A percentile compares a stretch with the other conserved stretches of the same genome.
Evolutionary conservation across 2,888 invertebrate species (phyloP).

Genomic region (Harpalus rubripes): DNA sequence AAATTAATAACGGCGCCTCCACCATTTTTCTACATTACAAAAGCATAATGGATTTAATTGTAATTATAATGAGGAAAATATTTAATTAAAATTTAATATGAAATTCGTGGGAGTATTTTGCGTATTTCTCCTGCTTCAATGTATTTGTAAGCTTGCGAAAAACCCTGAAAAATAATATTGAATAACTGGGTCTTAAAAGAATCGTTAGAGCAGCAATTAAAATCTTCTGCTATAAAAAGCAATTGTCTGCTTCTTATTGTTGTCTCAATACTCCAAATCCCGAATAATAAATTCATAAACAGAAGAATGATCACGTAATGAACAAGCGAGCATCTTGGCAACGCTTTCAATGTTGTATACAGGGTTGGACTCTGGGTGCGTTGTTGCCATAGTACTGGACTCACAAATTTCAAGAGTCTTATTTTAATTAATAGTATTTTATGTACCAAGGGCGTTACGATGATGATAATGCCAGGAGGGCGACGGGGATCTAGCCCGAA

Average conservation of each 20-base stretch:
- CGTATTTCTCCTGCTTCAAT: no score
- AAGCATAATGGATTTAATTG: no score
- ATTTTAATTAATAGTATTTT: constrained; percentile 47
- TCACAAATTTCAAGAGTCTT: background rate
- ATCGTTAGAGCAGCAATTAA: constrained; percentile 27
- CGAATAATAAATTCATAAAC: constrained; percentile 47
- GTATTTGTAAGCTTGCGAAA: background rate
- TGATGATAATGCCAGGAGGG: no score
- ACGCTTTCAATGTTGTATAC: constrained; percentile 7
- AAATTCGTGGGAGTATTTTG: background rate
- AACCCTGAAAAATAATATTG: background rate
- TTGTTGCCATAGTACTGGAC: constrained; percentile 4
- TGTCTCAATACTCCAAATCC: constrained; percentile 38
- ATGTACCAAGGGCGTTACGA: no score
- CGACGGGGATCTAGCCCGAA: no score
- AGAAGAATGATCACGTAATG: constrained; percentile 47
- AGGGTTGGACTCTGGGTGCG: background rate
- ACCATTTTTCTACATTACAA: no score
- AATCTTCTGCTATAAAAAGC: constrained; percentile 13
- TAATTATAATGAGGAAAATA: no score
- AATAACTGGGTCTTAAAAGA: constrained; percentile 28
- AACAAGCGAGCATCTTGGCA: constrained; percentile 17
- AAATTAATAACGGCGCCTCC: no score
- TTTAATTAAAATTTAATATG: background rate
- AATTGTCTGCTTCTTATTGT: constrained; percentile 36